Evolutionary conservation across 35 echinoderm and acorn worm genomes (phyloP).

Genomic region (Apostichopus californicus): DNA sequence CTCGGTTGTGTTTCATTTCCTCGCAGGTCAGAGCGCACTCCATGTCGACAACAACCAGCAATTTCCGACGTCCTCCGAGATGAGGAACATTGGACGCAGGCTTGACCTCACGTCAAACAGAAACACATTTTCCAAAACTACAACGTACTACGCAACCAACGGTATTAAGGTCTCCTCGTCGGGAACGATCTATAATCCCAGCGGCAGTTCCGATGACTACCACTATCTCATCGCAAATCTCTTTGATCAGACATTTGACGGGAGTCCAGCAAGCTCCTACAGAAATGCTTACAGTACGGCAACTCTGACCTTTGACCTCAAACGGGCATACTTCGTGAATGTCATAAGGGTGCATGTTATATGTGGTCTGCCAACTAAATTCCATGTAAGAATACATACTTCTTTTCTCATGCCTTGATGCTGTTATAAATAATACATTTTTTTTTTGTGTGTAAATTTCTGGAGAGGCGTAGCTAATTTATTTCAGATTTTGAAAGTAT

Average conservation of each 20-base stretch:
- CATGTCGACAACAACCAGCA: conserved; percentile 68
- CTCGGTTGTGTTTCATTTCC: not conserved
- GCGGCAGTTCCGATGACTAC: conserved; percentile 4
- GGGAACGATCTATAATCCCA: not conserved
- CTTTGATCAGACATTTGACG: conserved; percentile 80
- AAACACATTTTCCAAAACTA: conserved; percentile 39
- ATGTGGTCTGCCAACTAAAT: conserved; percentile 57
- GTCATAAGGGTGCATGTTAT: conserved; percentile 67
- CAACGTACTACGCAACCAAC: conserved; percentile 54
- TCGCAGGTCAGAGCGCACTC: conserved; percentile 54
- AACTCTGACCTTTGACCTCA: conserved; percentile 62
- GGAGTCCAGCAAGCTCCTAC: conserved; percentile 36
- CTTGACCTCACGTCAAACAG: conserved; percentile 58
- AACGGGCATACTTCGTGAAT: conserved; percentile 65
- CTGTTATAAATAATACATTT: not conserved
- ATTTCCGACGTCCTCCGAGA: conserved; percentile 55
- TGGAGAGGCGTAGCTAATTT: not conserved
- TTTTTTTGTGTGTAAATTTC: not conserved
- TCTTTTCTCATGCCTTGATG: too few species aligned
- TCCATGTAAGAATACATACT: conserved; percentile 56
- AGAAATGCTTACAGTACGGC: conserved; percentile 4
- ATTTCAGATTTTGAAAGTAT: too few species aligned
- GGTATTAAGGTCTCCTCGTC: conserved; percentile 65
- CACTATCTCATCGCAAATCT: conserved; percentile 66
- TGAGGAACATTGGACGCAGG: conserved; percentile 72